Conservation (phyloP, 2,797 vertebrate genomes). For the Propithecus deckenii region DNA sequence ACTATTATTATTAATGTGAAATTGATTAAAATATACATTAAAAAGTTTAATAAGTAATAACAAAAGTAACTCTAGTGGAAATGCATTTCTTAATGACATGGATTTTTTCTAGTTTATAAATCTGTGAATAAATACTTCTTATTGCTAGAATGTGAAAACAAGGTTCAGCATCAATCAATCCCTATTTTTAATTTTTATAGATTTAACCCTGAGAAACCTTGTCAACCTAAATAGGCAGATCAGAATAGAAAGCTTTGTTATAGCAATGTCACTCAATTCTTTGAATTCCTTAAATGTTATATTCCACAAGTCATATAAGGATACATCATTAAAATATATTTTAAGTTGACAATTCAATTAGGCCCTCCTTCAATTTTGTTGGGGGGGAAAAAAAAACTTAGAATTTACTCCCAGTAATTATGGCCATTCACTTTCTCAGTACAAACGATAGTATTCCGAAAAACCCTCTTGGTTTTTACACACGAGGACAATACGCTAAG, state of each 20-base stretch:
- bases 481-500: background rate
- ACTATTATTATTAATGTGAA: background rate
- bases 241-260: background rate
- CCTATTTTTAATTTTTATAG: conserved; percentile 22
- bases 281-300: background rate
- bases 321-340: background rate
- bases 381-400: background rate
- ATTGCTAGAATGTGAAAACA: background rate
- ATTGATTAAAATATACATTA: background rate
- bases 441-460: background rate
- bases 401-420: background rate
- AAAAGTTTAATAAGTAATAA: background rate
- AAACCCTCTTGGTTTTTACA: background rate
- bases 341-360: background rate
- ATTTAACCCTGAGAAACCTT: background rate
- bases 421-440: background rate
- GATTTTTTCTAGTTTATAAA: background rate
- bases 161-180: conserved; percentile 18
- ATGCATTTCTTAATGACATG: background rate
- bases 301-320: background rate
- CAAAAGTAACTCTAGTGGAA: background rate
- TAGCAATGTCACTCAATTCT: background rate
- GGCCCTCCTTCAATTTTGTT: background rate
- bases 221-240: background rate
- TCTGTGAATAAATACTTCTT: background rate